Evolutionary conservation across 2,888 invertebrate genomes (phyloP), one percentile per base, ranked within the genome.

Genomic region (Nineta flava): DNA sequence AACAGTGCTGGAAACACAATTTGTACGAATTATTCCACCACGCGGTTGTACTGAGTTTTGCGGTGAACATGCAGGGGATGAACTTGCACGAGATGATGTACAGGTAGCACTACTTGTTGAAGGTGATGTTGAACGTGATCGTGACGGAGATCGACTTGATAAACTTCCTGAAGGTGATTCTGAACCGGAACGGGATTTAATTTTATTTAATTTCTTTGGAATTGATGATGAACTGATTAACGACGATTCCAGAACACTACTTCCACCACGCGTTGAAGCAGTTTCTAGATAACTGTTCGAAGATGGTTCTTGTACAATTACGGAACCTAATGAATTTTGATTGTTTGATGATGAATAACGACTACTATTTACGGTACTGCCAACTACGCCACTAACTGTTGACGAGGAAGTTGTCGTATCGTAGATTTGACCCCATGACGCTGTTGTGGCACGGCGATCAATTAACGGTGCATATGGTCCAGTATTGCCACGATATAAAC

Each of bases 101-200:
- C 65, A 70, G 65, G 74, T 77, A 68, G 73, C 75, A 69, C 72
- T 76, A 68, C 72, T 73, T 64, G 72, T 76, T 66, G 73, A 70
- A 55, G 73, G 73, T 60, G 73, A 73, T 57, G 71, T 71, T 54
- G 71, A 72, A 49, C 72, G 67, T 55, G 70, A 71, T 53, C 73
- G 68, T 48, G 66, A 66, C 58, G 71, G 72, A 54, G 75, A 74
- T 58, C 74, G 65, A 60, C 72, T 73, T 53, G 73, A 74, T 50
- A 71, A 68, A 57, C 72, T 72, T 42, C 72, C 72, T 52, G 68
- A 68, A 50, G 73, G 73, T 54, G 69, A 70, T 51, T 72, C 70
- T 32, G 71, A 71, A 55, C 73, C 73, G 56, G 69, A 69, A 55
- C 70, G 63, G 53, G 69, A 68, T 62, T 68, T 68, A 55, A 61